phyloP scores from a whole-genome alignment of 2,888 invertebrate genomes.

The Clitarchus hookeri region DNA sequence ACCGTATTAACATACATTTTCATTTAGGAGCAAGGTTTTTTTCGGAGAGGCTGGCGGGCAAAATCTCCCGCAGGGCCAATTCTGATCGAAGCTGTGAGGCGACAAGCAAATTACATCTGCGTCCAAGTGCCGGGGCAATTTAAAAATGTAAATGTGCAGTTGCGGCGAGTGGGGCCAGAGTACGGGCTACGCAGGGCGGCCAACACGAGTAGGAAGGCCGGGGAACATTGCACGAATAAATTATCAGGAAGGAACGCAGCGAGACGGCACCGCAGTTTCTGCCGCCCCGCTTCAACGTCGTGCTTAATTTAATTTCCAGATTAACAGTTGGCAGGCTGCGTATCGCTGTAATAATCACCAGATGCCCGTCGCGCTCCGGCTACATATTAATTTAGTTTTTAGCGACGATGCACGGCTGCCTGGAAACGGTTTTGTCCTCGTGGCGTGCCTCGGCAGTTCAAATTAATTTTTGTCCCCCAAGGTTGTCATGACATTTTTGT shows the following conservation, averaged over 20 bases:
- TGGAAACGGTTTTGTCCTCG: no score
- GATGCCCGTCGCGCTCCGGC: no score
- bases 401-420: no score
- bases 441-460: no score
- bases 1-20: background rate
- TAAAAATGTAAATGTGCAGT: conserved; percentile 6
- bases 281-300: no score
- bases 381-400: no score
- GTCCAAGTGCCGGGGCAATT: conserved; percentile 14
- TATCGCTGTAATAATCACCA: no score
- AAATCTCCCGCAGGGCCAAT: background rate
- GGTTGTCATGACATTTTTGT: no score
- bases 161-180: no score
- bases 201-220: background rate
- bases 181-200: background rate
- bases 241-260: background rate
- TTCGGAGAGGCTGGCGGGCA: background rate
- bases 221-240: background rate
- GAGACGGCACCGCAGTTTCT: background rate
- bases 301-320: no score
- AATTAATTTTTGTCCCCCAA: no score
- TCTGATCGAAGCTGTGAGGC: background rate
- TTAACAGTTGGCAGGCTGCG: no score
- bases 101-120: conserved; percentile 1
- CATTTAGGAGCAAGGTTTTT: background rate